Base-by-base conservation (phyloP, 1,140 invertebrate genomes). In the Euura saliciscinereae region DNA sequence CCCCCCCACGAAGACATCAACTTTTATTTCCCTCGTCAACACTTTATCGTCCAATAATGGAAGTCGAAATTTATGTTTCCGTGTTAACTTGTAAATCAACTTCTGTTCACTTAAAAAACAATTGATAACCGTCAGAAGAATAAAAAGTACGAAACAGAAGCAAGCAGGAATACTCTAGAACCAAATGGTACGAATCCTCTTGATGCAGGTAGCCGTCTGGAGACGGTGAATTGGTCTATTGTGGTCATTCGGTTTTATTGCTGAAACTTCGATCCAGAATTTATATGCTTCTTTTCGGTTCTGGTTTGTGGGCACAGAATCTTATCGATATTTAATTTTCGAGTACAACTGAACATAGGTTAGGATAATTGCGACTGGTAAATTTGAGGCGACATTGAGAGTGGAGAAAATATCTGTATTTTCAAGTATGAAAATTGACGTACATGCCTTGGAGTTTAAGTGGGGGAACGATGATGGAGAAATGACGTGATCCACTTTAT, bases 401-500 rank as follows among this genome's bases (percentile, higher is more conserved):
- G 2, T 3, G 51, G 13, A 59, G 3, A 4, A 59, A 59, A 28
- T 28, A 28, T 28, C 28, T 28, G 28, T 28, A 28, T 28, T 28
- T 28, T 28, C 28, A 28, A 28, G 28, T 28, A 28, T 28, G 28
- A 28, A 28, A 28, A 28, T 28, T n/a, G 51, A 8, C 51, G 51
- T 11, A 8, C 6, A 8, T 59, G 2, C 5, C 5, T 59, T 59
- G 51, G 3, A 6, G 51, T 8, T 59, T n/a, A 28, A 28, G 28
- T 28, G 28, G 28, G 28, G 28, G 28, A 28, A 59, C 51, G 6
- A 59, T 4, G 51, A 59, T 59, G 51, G 8, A 59, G 51, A 59
- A 59, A 59, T 59, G 51, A 59, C 51, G 51, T 59, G 8, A 59
- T 59, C 51, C 51, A 59, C 51, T 59, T 59, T 59, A 59, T 4